Evolutionary conservation across 2,113 vertebrate species (phyloP).

Genomic region (Gallinago paraguaiae): DNA sequence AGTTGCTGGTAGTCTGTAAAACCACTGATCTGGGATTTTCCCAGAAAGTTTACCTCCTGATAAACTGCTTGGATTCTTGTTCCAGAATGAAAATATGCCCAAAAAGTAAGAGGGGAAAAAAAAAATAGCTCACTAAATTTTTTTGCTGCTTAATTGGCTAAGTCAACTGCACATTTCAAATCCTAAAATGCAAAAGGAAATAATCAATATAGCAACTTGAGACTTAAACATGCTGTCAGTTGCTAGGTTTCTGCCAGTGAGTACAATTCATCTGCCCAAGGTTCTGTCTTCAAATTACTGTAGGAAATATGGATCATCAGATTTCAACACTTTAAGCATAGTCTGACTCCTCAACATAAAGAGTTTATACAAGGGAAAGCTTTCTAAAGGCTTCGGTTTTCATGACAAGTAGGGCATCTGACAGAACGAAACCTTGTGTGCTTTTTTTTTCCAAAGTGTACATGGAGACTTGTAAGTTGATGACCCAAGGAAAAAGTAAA

Average conservation of each 20-base stretch:
- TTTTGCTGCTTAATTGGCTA: not conserved
- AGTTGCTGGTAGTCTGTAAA: slow-evolving; percentile 1
- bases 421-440: not conserved
- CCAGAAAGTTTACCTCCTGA: not conserved
- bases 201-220: not conserved
- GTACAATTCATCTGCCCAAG: not conserved
- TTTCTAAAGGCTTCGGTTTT: not conserved
- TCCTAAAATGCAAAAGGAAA: not conserved
- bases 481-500: not conserved
- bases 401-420: not conserved
- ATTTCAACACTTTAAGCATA: not conserved
- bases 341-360: not conserved
- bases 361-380: not conserved
- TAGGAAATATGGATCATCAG: not conserved
- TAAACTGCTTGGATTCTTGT: not conserved
- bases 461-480: not conserved
- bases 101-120: not conserved
- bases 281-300: not conserved
- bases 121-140: not conserved
- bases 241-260: not conserved
- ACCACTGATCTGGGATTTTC: not conserved
- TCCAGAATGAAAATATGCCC: not conserved
- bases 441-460: not conserved
- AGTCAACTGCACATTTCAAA: not conserved
- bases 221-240: not conserved